Conservation (phyloP, 2,797 vertebrate genomes). For the Schizothorax lantsangensis region DNA sequence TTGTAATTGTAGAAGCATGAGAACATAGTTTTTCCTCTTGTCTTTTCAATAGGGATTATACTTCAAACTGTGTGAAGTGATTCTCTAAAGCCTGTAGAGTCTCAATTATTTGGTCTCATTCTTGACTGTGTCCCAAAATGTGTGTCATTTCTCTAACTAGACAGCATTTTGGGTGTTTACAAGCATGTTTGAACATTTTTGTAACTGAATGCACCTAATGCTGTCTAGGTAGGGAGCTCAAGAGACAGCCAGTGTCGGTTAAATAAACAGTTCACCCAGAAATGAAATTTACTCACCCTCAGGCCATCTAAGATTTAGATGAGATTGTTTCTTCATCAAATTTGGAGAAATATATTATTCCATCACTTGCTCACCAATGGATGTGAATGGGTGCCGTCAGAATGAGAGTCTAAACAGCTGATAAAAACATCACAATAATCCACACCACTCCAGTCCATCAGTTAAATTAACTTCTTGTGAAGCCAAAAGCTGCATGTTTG, state of each 20-base stretch:
- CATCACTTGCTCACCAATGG: background rate
- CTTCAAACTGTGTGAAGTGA: constrained; percentile 55
- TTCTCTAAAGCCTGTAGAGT: constrained; percentile 52
- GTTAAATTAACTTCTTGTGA: background rate
- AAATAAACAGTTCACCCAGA: background rate
- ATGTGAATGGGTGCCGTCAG: background rate
- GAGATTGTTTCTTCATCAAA: background rate
- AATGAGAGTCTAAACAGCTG: background rate
- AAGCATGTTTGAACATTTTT: background rate
- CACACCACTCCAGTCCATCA: background rate
- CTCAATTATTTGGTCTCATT: constrained; percentile 54
- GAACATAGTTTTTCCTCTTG: background rate
- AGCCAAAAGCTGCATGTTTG: background rate
- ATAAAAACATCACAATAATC: background rate
- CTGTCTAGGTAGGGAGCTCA: background rate
- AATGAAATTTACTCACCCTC: background rate
- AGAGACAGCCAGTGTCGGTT: background rate
- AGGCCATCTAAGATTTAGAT: background rate
- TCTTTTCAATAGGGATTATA: constrained; percentile 11
- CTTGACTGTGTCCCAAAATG: constrained; percentile 21
- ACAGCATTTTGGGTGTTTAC: background rate
- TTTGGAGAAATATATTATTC: background rate
- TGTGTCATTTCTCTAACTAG: background rate
- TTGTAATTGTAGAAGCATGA: constrained; percentile 35
- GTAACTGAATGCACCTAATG: background rate